Percentiles rank a stretch among this genome's conserved stretches.
phyloP scores from a whole-genome alignment of 2,113 vertebrate species.

The Ochotona princeps region DNA sequence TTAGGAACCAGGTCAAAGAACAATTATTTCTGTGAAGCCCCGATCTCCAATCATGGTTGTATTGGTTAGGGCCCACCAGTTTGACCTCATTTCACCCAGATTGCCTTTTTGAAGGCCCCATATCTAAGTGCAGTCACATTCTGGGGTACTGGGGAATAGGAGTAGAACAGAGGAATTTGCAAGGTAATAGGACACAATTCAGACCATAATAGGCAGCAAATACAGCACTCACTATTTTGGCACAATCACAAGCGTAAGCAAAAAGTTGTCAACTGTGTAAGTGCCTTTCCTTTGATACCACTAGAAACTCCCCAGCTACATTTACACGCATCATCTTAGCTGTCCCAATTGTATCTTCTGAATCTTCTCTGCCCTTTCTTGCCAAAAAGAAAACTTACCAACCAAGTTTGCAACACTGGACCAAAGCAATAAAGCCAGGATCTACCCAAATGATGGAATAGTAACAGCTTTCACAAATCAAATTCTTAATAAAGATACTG shows the following conservation, averaged over 20 bases:
- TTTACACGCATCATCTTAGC: background rate
- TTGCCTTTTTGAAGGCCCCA: background rate
- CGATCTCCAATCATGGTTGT: background rate
- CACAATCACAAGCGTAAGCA: background rate
- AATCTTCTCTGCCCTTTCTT: conserved; percentile 21
- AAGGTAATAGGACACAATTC: background rate
- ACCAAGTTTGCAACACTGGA: background rate
- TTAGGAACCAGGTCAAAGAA: background rate
- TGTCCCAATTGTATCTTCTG: background rate
- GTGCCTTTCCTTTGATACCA: background rate
- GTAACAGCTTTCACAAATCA: background rate
- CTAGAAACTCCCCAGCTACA: conserved; percentile 12
- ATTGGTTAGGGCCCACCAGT: background rate
- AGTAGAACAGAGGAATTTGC: background rate
- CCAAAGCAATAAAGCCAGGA: background rate
- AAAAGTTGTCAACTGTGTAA: background rate
- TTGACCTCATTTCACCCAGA: conserved; percentile 18
- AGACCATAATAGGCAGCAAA: background rate
- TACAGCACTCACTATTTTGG: background rate
- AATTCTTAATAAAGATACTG: background rate
- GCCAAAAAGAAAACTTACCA: background rate
- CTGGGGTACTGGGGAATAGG: background rate
- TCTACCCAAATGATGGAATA: background rate
- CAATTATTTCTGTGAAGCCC: background rate
- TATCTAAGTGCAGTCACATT: background rate